These are phyloP conservation scores for Nestor notabilis DNA, from an alignment of 2,113 vertebrate genomes.

Conservation along the genomic window DNA sequence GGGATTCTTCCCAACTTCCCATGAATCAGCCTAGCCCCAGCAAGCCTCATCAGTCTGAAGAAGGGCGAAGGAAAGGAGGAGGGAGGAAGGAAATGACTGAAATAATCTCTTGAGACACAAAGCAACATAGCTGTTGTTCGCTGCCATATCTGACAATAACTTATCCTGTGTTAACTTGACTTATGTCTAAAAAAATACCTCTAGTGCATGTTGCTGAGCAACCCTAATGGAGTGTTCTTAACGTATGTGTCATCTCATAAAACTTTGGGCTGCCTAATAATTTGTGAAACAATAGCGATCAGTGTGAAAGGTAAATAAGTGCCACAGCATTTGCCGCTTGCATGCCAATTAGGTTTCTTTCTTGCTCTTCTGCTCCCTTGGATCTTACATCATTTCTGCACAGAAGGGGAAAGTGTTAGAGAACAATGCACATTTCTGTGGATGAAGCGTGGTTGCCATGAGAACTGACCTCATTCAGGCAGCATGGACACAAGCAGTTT, in stretches of 20 bases:
- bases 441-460: slow-evolving; percentile 10
- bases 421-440: background rate
- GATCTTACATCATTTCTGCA: background rate
- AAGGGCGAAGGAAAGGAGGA: background rate
- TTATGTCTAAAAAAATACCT: background rate
- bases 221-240: background rate
- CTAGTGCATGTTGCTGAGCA: background rate
- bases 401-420: background rate
- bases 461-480: slow-evolving; percentile 7
- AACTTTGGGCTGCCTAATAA: background rate
- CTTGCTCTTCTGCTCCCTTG: background rate
- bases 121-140: background rate
- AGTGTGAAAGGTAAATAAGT: background rate
- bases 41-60: background rate
- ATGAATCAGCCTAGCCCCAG: background rate
- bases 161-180: background rate
- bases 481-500: background rate
- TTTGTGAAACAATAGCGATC: background rate
- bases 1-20: background rate
- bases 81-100: background rate
- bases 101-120: background rate
- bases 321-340: accelerated
- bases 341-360: background rate
- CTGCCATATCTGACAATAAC: background rate
- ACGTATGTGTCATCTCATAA: background rate